Evolutionary conservation across 2,113 vertebrate species (phyloP).

Genomic region (Strigops habroptila): DNA sequence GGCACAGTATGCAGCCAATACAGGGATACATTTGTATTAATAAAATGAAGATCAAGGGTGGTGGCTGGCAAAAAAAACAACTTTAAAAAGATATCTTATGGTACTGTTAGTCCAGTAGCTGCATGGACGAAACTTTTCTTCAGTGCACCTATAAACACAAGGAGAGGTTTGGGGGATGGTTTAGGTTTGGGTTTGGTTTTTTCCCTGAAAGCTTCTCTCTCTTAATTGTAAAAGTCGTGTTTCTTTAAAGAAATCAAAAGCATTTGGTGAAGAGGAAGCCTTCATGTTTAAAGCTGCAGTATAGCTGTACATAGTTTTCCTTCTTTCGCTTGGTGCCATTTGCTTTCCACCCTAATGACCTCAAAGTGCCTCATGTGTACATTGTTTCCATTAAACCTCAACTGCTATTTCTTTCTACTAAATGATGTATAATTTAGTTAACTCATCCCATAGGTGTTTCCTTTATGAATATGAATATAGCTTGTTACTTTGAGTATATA

Average conservation of each 20-base stretch:
- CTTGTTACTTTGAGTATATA: conserved; percentile 89
- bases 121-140: conserved; percentile 77
- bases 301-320: conserved; percentile 78
- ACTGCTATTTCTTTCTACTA: conserved; percentile 83
- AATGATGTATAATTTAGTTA: conserved; percentile 89
- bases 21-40: background rate
- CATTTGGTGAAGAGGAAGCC: conserved; percentile 73
- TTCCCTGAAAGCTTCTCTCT: conserved; percentile 75
- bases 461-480: conserved; percentile 83
- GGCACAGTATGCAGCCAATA: background rate
- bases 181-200: background rate
- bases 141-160: conserved; percentile 76
- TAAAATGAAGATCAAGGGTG: background rate
- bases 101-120: conserved; percentile 75
- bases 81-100: conserved; percentile 17
- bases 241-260: conserved; percentile 70
- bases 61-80: conserved; percentile 25
- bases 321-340: conserved; percentile 79
- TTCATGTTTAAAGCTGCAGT: conserved; percentile 82
- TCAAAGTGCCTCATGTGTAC: conserved; percentile 94
- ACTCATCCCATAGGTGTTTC: conserved; percentile 87
- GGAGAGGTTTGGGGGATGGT: background rate
- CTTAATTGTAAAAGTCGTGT: conserved; percentile 73
- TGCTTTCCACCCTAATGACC: conserved; percentile 82
- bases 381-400: conserved; percentile 85